Evolutionary conservation across 1,140 invertebrate species (phyloP).

Genomic region (Bombus confusus): DNA sequence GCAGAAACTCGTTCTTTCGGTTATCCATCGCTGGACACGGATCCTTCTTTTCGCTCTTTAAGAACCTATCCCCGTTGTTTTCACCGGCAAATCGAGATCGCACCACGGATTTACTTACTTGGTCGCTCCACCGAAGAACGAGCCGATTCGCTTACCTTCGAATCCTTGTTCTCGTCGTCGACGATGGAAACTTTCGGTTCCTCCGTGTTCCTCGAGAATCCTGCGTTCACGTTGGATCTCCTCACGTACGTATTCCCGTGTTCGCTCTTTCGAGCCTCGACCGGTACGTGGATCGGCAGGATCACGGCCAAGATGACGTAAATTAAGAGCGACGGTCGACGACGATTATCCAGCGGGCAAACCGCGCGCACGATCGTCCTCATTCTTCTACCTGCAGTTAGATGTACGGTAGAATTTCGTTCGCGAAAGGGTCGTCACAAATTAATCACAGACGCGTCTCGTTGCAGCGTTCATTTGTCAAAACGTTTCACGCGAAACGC

Average conservation of each 20-base stretch:
- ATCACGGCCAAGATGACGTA: slow-evolving; percentile 29
- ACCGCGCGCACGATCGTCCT: background rate
- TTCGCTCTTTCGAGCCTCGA: slow-evolving; percentile 2
- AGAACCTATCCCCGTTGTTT: background rate
- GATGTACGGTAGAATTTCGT: background rate
- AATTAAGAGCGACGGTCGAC: slow-evolving; percentile 13
- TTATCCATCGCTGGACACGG: background rate
- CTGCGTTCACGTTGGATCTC: background rate
- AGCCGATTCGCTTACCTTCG: background rate
- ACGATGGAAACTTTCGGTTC: background rate
- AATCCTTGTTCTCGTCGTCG: background rate
- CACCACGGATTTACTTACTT: background rate
- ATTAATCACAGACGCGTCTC: too few relatives aligned
- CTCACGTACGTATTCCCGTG: background rate
- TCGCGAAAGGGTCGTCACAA: too few relatives aligned
- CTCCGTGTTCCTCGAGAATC: background rate
- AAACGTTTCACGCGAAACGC: too few relatives aligned
- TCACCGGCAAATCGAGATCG: background rate
- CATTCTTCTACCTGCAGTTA: slow-evolving; percentile 18
- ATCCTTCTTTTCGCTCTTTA: background rate
- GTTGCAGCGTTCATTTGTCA: too few relatives aligned
- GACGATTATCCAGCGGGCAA: background rate
- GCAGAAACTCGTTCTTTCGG: background rate
- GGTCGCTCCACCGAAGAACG: fast-evolving
- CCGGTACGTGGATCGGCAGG: background rate